A percentile compares a stretch with the other conserved stretches of the same genome.
Evolutionary conservation across 2,113 vertebrate species (phyloP).

Genomic region (Cavia aperea): DNA sequence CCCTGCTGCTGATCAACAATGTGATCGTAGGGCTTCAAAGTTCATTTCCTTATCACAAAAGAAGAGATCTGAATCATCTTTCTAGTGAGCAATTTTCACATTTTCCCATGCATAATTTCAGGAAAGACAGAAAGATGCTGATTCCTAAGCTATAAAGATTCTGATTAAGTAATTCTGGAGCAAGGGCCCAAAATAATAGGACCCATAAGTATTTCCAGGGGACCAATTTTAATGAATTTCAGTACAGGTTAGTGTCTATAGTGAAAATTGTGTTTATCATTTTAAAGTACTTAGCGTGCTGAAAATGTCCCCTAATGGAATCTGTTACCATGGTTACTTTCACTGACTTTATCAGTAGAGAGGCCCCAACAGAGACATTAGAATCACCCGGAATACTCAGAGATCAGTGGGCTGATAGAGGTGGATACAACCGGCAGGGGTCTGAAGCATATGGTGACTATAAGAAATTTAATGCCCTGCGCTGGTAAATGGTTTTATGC

Average conservation of each 20-base stretch:
- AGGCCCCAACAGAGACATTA: neutral
- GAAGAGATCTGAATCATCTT: neutral
- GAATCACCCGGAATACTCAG: slow-evolving; percentile 17
- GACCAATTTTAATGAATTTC: neutral
- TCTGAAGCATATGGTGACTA: slow-evolving; percentile 19
- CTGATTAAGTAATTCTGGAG: neutral
- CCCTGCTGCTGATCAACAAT: neutral
- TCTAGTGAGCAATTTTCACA: neutral
- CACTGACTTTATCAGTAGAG: neutral
- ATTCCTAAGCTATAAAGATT: neutral
- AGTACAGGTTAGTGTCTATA: neutral
- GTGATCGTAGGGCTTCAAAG: neutral
- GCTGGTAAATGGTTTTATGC: slow-evolving; percentile 24
- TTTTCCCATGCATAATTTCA: neutral
- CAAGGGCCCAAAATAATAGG: neutral
- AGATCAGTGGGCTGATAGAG: neutral
- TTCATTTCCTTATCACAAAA: neutral
- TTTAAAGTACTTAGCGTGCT: neutral
- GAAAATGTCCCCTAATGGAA: neutral
- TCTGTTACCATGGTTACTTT: neutral
- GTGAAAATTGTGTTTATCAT: neutral
- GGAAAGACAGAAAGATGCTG: neutral
- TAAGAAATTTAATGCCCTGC: neutral
- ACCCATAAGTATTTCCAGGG: neutral
- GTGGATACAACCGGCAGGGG: neutral